Percentiles rank a stretch among this genome's conserved stretches.
Conservation (phyloP, 2,113 vertebrate species). For the Eurystomus gularis region DNA sequence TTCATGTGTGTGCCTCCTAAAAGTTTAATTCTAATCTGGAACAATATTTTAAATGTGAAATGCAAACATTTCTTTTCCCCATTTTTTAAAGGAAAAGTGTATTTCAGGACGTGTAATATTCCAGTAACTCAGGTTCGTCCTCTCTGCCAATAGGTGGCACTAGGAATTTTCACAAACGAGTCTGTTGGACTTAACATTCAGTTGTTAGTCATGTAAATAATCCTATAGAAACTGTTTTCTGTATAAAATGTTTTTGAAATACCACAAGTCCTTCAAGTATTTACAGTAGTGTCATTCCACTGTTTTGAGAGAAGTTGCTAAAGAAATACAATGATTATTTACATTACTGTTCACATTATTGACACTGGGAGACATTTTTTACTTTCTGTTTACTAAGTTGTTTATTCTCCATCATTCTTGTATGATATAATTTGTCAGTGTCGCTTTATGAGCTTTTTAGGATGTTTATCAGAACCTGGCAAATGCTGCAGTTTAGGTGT, state of each 20-base stretch:
- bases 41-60: neutral
- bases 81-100: neutral
- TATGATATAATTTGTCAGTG: neutral
- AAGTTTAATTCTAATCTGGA: neutral
- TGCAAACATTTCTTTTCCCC: neutral
- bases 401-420: neutral
- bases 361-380: neutral
- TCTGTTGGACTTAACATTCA: neutral
- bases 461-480: neutral
- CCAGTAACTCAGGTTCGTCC: neutral
- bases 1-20: neutral
- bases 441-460: neutral
- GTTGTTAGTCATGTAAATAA: neutral
- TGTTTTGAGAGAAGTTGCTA: neutral
- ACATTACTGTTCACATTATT: neutral
- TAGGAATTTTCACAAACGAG: constrained; percentile 33
- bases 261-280: neutral
- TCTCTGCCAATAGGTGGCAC: constrained; percentile 50
- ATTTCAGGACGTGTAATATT: neutral
- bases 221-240: neutral
- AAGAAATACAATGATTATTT: neutral
- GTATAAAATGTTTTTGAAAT: neutral
- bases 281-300: neutral
- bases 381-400: neutral
- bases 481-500: neutral